Evolutionary conservation across 2,113 vertebrate species (phyloP), one percentile per base, ranked within the genome.

Genomic region (Sorex fumeus): DNA sequence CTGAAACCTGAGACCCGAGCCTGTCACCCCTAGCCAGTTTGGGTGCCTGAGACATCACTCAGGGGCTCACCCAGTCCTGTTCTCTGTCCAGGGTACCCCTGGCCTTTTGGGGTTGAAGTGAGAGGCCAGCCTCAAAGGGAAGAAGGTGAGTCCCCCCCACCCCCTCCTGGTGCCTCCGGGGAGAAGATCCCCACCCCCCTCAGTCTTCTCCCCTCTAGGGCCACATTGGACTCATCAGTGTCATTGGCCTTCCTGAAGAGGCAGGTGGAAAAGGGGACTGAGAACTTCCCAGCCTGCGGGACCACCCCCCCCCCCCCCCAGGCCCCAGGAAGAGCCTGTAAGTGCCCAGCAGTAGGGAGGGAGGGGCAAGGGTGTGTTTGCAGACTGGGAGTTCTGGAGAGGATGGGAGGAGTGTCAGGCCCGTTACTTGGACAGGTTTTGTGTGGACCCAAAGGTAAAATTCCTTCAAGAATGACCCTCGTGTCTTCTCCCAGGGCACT

Each of bases 251-350:
- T 2, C 98, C 99, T 0, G 99, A 99, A 85, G 99, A 99, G 79
- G 94, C 97, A n/a, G 99, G 99, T 4, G 99, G 99, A 97, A 99
- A 99, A 94, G 99, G 99, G 57, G 99, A 99, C 94, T 97, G 97
- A 91, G 99, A 99, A 1, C 97, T 99, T 27, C 98, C 98, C 0
- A 99, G 99, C 40, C 96, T 90, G 81, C 98, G 99, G 96, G 99
- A 99, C 13, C n/a, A n/a, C n/a, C n/a, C 88, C 96, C 82, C 98
- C 86, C n/a, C n/a, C n/a, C n/a, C n/a, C n/a, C n/a, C 0, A 99
- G 99, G 66, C 91, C 98, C 78, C 98, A 98, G 97, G 99, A 99
- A 98, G 98, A 99, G 16, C 88, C 89, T 25, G 99, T 99, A 96
- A 94, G 98, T 98, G 13, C 13, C 13, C 47, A 8, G 8, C 13